Base-by-base conservation (phyloP, 2,888 invertebrate genomes). In the Scelioninae gen. 1 region DNA sequence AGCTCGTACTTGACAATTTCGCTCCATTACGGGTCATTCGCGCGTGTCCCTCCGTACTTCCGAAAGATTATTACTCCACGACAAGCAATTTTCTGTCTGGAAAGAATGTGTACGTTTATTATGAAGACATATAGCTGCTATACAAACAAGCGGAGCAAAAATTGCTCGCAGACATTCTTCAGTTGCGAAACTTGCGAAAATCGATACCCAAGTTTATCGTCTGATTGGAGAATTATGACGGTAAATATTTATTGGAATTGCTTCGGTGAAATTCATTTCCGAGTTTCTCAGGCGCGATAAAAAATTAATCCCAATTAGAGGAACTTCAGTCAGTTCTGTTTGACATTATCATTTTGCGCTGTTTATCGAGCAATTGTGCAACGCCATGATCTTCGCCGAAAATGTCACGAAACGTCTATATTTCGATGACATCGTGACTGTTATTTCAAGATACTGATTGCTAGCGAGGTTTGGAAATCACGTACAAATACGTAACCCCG, bases 21-120 rank as follows among this genome's bases (percentile, higher is more conserved):
- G 55, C 34, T 62, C 74, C 38, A 72, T 62, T 62, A 62, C 43
- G 62, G 72, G 53, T 72, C 62, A 72, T 56, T 63, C 38, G 45
- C 63, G 72, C 62, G 53, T 62, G 53, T 47, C 29, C 13, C 23
- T 29, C 15, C 34, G 51, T 15, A 32, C 49, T 51, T 53, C 53
- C 15, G 31, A 31, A 51, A 72, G 72, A 72, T 72, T 49, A 71
- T 71, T 72, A 53, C 62, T 72, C n/a, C 11, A 11, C 13, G 68
- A 68, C 38, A 38, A 58, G 38, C 55, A 74, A 74, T 74, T 74
- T 74, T 55, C 74, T 32, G 7, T 38, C 34, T 23, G 32, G 15
- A 32, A 34, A 63, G 47, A 74, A 23, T 56, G 68, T 56, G 45
- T 53, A 53, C 72, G 38, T 60, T 72, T 72, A 72, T 72, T 72